phyloP scores from a whole-genome alignment of 2,113 vertebrate species.

The Hyaena hyaena region DNA sequence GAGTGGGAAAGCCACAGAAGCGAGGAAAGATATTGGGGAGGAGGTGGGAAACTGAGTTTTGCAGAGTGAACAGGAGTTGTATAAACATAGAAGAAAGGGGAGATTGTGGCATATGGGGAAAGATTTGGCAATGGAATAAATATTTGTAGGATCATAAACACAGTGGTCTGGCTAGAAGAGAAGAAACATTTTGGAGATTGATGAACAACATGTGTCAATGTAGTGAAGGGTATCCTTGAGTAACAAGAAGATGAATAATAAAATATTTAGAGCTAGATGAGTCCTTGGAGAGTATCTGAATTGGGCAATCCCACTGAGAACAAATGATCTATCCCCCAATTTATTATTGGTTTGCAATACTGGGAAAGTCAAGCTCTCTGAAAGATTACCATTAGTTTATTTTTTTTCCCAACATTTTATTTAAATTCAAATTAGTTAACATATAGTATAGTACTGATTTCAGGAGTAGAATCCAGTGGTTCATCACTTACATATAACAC shows the following conservation, averaged over 20 bases:
- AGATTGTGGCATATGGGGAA: background rate
- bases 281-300: background rate
- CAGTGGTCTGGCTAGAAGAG: background rate
- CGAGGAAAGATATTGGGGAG: no score
- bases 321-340: background rate
- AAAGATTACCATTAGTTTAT: background rate
- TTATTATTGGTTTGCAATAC: background rate
- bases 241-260: background rate
- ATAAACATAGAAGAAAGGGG: background rate
- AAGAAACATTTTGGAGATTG: background rate
- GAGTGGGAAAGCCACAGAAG: background rate
- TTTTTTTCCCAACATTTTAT: background rate
- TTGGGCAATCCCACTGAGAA: background rate
- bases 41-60: background rate
- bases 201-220: background rate
- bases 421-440: no score
- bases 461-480: no score
- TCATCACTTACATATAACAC: no score
- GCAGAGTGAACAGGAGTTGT: background rate
- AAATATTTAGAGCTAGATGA: background rate
- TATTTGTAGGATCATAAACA: background rate
- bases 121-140: background rate
- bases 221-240: background rate
- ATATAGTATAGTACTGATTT: no score
- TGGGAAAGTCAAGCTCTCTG: background rate